Conservation (phyloP, 2,797 vertebrate species). For the Acanthopagrus latus region DNA sequence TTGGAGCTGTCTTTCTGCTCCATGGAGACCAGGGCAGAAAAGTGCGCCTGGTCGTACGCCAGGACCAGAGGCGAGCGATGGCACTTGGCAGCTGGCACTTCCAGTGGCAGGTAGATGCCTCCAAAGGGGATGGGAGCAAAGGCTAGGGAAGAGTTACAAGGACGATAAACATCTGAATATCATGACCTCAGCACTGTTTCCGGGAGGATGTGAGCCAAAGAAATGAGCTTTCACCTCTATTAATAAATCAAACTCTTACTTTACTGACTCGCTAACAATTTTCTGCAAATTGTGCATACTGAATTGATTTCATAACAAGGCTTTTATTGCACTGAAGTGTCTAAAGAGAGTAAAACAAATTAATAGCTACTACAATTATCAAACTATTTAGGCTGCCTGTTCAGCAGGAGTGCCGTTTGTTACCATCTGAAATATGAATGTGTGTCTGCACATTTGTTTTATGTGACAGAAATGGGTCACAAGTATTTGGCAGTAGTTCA, state of each 20-base stretch:
- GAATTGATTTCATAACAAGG: background rate
- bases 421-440: background rate
- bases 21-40: slow-evolving; percentile 98
- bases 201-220: slow-evolving; percentile 1
- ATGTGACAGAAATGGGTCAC: slow-evolving; percentile 7
- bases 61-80: slow-evolving; percentile 95
- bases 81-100: slow-evolving; percentile 93
- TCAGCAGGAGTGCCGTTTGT: background rate
- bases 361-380: background rate
- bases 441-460: background rate
- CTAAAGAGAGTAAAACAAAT: background rate
- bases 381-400: background rate
- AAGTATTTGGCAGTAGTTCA: background rate
- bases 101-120: slow-evolving; percentile 96
- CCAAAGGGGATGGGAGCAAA: slow-evolving; percentile 98
- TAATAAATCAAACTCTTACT: slow-evolving; percentile 15
- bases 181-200: background rate
- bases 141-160: slow-evolving; percentile 78
- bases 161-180: slow-evolving; percentile 24
- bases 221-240: background rate
- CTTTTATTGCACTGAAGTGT: background rate
- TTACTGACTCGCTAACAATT: background rate
- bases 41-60: slow-evolving; percentile 97
- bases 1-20: slow-evolving; percentile 93
- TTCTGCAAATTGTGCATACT: background rate